A percentile compares a stretch with the other conserved stretches of the same genome.
Evolutionary conservation across 2,888 invertebrate species (phyloP).

Genomic region (Ornithoptera alexandrae): DNA sequence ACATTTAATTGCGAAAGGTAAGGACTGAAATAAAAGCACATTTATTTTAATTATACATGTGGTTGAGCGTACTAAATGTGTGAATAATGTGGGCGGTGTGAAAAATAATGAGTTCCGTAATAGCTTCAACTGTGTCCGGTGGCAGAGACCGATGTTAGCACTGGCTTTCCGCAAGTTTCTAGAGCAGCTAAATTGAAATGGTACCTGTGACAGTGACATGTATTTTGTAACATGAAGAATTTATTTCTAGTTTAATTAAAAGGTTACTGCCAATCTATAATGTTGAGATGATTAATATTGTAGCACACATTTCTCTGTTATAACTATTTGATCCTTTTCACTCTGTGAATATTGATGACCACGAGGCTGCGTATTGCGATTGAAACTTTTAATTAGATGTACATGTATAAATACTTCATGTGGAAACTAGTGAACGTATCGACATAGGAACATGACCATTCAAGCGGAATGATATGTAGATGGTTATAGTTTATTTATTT

Average conservation of each 20-base stretch:
- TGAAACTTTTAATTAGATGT: no score
- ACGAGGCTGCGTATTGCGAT: no score
- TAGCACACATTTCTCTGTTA: not conserved
- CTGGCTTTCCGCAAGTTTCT: slow-evolving; percentile 22
- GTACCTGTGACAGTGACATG: slow-evolving; percentile 8
- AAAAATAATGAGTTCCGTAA: slow-evolving; percentile 68
- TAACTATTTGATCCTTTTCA: no score
- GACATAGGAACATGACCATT: no score
- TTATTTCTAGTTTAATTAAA: not conserved
- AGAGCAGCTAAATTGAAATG: slow-evolving; percentile 14
- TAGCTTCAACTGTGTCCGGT: slow-evolving; percentile 45
- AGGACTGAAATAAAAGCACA: not conserved
- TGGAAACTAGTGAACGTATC: no score
- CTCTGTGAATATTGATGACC: no score
- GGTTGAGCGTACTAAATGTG: slow-evolving; percentile 3
- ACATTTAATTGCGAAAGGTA: not conserved
- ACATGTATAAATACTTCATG: no score
- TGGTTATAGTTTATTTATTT: no score
- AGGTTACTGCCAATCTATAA: not conserved
- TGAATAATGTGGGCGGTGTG: slow-evolving; percentile 39
- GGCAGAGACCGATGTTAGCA: slow-evolving; percentile 50
- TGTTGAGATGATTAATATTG: not conserved
- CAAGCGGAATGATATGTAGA: no score
- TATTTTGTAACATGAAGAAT: slow-evolving; percentile 1
- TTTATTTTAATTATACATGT: slow-evolving; percentile 16